A percentile compares a stretch with the other conserved stretches of the same genome.
These are phyloP conservation scores for Astyanax mexicanus DNA, from an alignment of 2,797 vertebrate species.

Conservation along the genomic window DNA sequence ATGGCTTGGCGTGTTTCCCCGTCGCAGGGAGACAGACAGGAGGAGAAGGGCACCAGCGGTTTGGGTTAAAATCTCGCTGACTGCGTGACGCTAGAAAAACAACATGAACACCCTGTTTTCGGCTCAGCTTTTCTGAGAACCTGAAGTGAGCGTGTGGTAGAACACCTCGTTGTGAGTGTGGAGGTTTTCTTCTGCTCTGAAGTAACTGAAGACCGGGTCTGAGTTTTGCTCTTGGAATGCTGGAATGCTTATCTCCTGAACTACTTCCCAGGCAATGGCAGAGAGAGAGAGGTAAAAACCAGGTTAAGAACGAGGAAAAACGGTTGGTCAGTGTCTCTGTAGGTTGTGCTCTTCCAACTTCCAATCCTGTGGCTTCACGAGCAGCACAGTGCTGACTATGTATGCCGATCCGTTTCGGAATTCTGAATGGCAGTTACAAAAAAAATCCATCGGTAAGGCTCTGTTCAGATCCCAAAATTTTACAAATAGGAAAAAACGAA, in stretches of 20 bases:
- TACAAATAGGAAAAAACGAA: neutral
- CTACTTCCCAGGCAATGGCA: constrained; percentile 36
- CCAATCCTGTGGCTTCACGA: constrained; percentile 18
- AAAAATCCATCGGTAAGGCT: constrained; percentile 26
- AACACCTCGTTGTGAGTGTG: constrained; percentile 1
- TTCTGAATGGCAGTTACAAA: constrained; percentile 7
- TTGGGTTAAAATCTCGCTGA: constrained; percentile 31
- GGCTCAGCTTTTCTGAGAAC: constrained; percentile 21
- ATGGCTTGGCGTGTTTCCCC: constrained; percentile 65
- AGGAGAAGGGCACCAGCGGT: constrained; percentile 49
- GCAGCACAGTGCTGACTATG: neutral
- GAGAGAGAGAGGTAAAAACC: constrained; percentile 54
- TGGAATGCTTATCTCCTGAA: constrained; percentile 57
- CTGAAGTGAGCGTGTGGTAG: constrained; percentile 16
- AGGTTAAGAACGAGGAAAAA: constrained; percentile 17
- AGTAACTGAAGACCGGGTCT: constrained; percentile 29
- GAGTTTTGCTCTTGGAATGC: constrained; percentile 32
- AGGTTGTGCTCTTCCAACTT: constrained; percentile 73
- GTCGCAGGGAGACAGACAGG: constrained; percentile 25
- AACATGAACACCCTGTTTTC: constrained; percentile 48
- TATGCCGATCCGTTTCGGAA: too few relatives aligned
- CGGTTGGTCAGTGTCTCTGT: constrained; percentile 31
- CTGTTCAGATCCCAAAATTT: constrained; percentile 11
- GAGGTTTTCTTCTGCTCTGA: constrained; percentile 29
- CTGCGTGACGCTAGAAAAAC: constrained; percentile 22